These are phyloP conservation scores for Microtus oregoni DNA, from an alignment of 2,113 vertebrate species.

Conservation along the genomic window DNA sequence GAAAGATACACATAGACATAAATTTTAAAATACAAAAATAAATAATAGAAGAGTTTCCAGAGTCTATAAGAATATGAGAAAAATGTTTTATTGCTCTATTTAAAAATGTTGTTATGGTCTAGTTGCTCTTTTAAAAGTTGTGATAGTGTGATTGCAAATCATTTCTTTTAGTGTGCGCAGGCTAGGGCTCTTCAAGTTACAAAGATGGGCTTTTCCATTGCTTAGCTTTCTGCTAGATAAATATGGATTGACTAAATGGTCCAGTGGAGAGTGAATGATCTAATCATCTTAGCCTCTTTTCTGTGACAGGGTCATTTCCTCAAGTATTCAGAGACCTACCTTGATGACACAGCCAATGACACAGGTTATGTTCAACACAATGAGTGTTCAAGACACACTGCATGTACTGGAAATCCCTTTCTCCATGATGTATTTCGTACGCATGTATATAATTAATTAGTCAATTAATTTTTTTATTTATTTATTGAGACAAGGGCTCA, in stretches of 20 bases:
- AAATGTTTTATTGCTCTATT: constrained; percentile 36
- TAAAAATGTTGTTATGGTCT: constrained; percentile 40
- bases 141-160: background rate
- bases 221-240: constrained; percentile 29
- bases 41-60: background rate
- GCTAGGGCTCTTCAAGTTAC: background rate
- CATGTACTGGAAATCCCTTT: background rate
- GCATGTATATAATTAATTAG: background rate
- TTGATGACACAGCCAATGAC: background rate
- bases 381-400: background rate
- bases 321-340: background rate
- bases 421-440: background rate
- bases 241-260: background rate
- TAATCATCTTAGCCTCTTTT: background rate
- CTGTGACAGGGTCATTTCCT: background rate
- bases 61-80: background rate
- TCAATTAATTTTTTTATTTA: background rate
- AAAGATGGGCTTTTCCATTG: background rate
- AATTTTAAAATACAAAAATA: background rate
- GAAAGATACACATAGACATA: background rate
- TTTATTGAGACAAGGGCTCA: background rate
- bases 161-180: background rate
- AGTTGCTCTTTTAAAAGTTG: constrained; percentile 28
- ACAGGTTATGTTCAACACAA: background rate
- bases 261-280: constrained; percentile 5